phyloP scores from a whole-genome alignment of 1,140 invertebrate species.

The Euglossa dilemma region DNA sequence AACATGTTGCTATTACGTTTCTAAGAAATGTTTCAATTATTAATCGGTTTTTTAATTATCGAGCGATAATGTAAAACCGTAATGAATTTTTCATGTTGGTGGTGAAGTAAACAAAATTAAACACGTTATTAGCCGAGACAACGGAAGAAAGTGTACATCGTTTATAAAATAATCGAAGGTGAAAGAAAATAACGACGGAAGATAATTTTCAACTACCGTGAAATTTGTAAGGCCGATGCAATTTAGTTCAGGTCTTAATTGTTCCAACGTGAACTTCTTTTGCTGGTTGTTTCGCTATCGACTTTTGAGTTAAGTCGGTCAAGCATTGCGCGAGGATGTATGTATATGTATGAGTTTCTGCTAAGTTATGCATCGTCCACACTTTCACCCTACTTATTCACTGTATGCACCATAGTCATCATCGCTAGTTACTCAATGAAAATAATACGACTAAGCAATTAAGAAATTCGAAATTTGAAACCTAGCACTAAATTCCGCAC shows the following conservation, averaged over 20 bases:
- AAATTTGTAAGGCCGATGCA: not conserved
- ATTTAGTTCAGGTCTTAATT: conserved; percentile 7
- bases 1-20: not conserved
- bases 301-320: conserved; percentile 62
- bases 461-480: not conserved
- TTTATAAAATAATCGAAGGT: not conserved
- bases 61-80: not conserved
- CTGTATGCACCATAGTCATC: too few species aligned
- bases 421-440: not conserved
- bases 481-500: not conserved
- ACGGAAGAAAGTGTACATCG: not conserved
- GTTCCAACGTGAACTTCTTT: conserved; percentile 9
- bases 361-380: conserved; percentile 17
- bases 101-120: not conserved
- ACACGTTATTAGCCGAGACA: not conserved
- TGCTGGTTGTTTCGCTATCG: conserved; percentile 5
- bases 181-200: not conserved
- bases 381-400: conserved; percentile 26
- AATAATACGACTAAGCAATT: not conserved
- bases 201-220: not conserved
- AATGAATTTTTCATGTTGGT: not conserved
- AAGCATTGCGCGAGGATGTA: conserved; percentile 42
- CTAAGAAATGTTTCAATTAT: not conserved
- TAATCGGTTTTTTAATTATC: not conserved
- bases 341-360: not conserved